Evolutionary conservation across 2,113 vertebrate species (phyloP).

Genomic region (Vireo altiloquus): DNA sequence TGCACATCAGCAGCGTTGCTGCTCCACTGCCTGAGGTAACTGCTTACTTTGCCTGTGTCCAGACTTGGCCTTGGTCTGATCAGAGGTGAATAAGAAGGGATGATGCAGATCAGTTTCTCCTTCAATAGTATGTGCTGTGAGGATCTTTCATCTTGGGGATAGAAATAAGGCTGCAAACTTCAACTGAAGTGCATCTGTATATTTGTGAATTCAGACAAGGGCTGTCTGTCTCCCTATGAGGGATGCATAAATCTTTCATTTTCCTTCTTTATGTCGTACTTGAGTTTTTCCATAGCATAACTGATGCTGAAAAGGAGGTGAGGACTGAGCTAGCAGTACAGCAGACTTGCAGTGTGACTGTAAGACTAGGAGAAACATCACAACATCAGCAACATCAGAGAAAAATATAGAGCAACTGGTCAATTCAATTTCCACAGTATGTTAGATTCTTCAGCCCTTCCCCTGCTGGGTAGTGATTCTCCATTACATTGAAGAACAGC

Average conservation of each 20-base stretch:
- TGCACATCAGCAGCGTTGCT: background rate
- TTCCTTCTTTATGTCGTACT: background rate
- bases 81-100: background rate
- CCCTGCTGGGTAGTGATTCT: background rate
- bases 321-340: background rate
- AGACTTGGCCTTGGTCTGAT: background rate
- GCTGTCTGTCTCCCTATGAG: background rate
- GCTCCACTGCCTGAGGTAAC: background rate
- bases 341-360: background rate
- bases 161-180: background rate
- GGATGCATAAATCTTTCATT: accelerated
- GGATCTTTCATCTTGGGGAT: background rate
- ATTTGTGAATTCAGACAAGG: background rate
- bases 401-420: background rate
- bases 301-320: background rate
- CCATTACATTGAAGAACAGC: background rate
- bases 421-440: background rate
- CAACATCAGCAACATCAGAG: background rate
- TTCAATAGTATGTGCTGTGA: background rate
- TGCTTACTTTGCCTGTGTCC: background rate
- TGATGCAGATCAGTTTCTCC: background rate
- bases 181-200: background rate
- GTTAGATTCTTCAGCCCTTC: background rate
- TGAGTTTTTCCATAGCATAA: background rate
- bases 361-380: background rate